Conservation (phyloP, 2,797 vertebrate genomes). For the Malurus splendens region DNA sequence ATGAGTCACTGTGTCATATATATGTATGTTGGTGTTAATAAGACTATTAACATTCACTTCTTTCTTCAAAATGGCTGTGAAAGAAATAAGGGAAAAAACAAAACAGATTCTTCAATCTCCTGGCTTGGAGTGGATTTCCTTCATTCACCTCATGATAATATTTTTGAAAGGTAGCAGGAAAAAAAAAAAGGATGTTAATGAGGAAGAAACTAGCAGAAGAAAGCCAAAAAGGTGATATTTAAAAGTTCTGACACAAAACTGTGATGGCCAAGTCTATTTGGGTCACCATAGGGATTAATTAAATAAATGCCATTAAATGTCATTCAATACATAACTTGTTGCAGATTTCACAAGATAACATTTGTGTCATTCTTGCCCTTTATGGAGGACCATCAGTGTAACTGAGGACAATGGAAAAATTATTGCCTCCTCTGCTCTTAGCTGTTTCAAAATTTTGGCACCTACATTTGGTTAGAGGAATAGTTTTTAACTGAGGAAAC, state of each 20-base stretch:
- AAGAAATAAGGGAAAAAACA: slow-evolving; percentile 23
- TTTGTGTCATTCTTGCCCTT: not conserved
- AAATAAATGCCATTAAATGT: not conserved
- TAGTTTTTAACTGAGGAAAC: not conserved
- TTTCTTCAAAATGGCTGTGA: not conserved
- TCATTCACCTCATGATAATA: not conserved
- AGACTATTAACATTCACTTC: not conserved
- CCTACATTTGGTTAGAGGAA: not conserved
- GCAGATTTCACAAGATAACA: not conserved
- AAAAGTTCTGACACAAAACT: not conserved
- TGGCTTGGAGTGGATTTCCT: not conserved
- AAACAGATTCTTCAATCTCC: slow-evolving; percentile 16
- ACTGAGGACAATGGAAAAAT: not conserved
- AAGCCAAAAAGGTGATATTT: not conserved
- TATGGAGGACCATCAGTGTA: not conserved
- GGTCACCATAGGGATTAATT: not conserved
- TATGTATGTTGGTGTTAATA: not conserved
- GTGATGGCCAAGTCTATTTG: not conserved
- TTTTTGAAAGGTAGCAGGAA: not conserved
- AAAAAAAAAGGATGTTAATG: not conserved
- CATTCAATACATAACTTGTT: not conserved
- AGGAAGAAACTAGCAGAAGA: not conserved
- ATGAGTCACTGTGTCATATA: not conserved
- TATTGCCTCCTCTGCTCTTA: not conserved
- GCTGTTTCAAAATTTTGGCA: not conserved